phyloP scores from a whole-genome alignment of 1,140 invertebrate species.

The Aphidius gifuensis region DNA sequence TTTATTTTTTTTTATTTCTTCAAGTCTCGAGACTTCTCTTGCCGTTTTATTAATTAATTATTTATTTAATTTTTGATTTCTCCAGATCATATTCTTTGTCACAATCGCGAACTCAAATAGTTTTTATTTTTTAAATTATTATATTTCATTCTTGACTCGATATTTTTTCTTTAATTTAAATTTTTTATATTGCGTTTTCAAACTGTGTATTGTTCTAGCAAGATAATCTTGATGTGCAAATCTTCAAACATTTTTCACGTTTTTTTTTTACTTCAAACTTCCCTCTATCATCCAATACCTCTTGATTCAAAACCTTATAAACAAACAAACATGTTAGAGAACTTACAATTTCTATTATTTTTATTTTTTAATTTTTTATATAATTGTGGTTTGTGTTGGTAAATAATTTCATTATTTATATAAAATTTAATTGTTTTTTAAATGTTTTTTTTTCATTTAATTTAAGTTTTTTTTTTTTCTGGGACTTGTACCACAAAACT shows the following conservation, averaged over 20 bases:
- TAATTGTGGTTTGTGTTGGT: conserved; percentile 11
- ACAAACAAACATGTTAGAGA: conserved; percentile 57
- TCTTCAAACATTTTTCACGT: conserved; percentile 12
- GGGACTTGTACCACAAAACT: conserved; percentile 31
- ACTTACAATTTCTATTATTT: conserved; percentile 44
- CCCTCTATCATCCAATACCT: conserved; percentile 59
- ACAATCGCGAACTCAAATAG: conserved; percentile 46
- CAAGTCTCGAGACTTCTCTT: conserved; percentile 52
- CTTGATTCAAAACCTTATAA: conserved; percentile 59
- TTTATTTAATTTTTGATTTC: conserved; percentile 20
- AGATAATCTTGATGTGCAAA: conserved; percentile 40
- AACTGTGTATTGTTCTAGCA: not conserved
- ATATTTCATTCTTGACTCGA: conserved; percentile 45
- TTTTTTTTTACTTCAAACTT: conserved; percentile 55
- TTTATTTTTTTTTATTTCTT: conserved; percentile 9
- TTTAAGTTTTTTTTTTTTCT: conserved; percentile 7
- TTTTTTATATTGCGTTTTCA: too few relatives aligned
- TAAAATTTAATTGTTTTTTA: conserved; percentile 5
- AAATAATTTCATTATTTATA: conserved; percentile 26
- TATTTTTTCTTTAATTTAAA: not conserved
- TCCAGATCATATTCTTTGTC: conserved; percentile 57
- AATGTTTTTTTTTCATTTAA: conserved; percentile 7
- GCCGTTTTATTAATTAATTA: conserved; percentile 17
- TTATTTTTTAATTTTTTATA: conserved; percentile 21
- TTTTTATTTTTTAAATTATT: conserved; percentile 48